Conservation (phyloP, 2,888 invertebrate species). For the Megastigmus dorsalis region DNA sequence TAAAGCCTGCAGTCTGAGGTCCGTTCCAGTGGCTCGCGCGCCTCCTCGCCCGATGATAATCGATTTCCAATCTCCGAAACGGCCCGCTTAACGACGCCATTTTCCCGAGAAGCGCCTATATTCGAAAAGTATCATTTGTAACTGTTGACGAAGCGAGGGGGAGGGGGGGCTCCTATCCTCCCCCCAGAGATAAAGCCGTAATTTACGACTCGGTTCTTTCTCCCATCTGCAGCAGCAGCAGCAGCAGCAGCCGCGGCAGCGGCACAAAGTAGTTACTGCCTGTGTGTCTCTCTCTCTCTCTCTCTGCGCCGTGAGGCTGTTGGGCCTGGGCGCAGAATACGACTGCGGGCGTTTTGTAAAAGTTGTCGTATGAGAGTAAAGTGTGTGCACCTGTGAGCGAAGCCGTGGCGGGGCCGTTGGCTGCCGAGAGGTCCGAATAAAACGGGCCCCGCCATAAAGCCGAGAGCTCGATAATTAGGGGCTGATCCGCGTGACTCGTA, state of each 20-base stretch:
- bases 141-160: conserved; percentile 37
- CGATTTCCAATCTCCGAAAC: conserved; percentile 45
- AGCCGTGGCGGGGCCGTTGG: conserved; percentile 14
- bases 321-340: too few species aligned
- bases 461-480: conserved; percentile 67
- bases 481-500: conserved; percentile 68
- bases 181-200: conserved; percentile 44
- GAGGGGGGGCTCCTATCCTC: too few species aligned
- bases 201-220: conserved; percentile 38
- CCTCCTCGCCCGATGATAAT: conserved; percentile 20
- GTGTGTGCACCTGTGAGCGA: conserved; percentile 28
- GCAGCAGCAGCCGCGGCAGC: not conserved
- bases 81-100: conserved; percentile 20
- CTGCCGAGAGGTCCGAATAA: conserved; percentile 47
- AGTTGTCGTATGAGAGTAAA: conserved; percentile 40
- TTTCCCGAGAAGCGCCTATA: not conserved
- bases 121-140: conserved; percentile 44
- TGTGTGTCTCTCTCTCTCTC: not conserved
- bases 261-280: too few species aligned
- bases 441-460: conserved; percentile 63
- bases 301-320: too few species aligned
- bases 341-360: conserved; percentile 34
- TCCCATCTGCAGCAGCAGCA: not conserved
- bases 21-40: not conserved
- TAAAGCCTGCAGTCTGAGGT: too few species aligned